Percentiles rank a stretch among this genome's conserved stretches.
These are phyloP conservation scores for Pterocles orientalis DNA, from an alignment of 2,113 vertebrate genomes.

Conservation along the genomic window DNA sequence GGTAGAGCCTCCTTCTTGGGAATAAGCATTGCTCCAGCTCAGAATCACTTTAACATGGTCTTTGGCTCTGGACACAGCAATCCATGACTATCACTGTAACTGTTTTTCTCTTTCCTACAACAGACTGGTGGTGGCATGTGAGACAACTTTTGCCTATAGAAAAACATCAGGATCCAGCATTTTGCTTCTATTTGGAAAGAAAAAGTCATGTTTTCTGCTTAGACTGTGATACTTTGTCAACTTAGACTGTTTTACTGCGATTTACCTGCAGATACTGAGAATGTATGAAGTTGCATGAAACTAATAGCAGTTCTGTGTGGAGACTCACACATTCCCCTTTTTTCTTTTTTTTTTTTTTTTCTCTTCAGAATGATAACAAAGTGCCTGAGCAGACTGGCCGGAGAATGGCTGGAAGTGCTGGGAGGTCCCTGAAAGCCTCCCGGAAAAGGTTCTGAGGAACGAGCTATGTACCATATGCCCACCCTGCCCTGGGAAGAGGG, in stretches of 20 bases:
- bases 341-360: background rate
- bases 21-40: background rate
- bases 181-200: background rate
- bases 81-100: background rate
- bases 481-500: background rate
- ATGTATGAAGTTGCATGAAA: background rate
- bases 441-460: background rate
- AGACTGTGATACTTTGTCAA: background rate
- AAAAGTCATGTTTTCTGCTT: background rate
- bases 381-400: background rate
- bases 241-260: background rate
- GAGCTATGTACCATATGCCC: accelerated
- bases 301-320: background rate
- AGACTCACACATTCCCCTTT: background rate
- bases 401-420: background rate
- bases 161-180: background rate
- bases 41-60: background rate
- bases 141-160: background rate
- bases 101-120: background rate
- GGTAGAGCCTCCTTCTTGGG: background rate
- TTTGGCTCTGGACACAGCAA: background rate
- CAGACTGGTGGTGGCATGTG: background rate
- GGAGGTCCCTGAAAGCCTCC: background rate
- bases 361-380: background rate
- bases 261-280: background rate